Evolutionary conservation across 1,140 invertebrate genomes (phyloP).

Genomic region (Micrasema longulum): DNA sequence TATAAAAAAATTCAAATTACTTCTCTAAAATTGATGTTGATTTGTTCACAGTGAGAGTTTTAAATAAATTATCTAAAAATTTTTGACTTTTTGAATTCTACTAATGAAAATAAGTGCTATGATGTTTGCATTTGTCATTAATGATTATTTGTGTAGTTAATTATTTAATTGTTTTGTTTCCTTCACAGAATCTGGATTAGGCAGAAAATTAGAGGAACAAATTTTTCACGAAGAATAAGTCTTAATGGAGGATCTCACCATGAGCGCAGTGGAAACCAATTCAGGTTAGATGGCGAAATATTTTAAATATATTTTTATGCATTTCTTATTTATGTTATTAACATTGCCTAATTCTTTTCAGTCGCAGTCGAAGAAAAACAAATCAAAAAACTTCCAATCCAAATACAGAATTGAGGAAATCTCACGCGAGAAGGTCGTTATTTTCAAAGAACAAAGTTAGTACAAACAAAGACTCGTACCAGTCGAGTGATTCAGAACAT

Average conservation of each 20-base stretch:
- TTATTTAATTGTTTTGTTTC: too few species aligned
- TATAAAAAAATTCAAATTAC: too few species aligned
- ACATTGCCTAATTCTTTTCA: constrained; percentile 14
- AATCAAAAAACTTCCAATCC: background rate
- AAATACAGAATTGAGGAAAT: background rate
- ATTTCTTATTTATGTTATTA: background rate
- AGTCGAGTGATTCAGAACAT: constrained; percentile 68
- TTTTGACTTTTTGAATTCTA: too few species aligned
- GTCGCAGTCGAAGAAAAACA: constrained; percentile 38
- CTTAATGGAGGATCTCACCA: constrained; percentile 8
- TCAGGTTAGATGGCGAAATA: constrained; percentile 23
- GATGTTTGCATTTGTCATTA: too few species aligned
- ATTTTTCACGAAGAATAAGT: constrained; percentile 15
- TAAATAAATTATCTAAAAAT: too few species aligned
- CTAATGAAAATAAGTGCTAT: too few species aligned
- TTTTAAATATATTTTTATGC: background rate
- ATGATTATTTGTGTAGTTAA: too few species aligned
- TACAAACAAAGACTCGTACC: background rate
- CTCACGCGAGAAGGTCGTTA: constrained; percentile 8
- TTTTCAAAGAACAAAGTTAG: constrained; percentile 20
- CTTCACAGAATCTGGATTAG: constrained; percentile 29
- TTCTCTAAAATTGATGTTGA: too few species aligned
- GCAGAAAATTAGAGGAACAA: background rate
- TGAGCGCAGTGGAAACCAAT: constrained; percentile 12
- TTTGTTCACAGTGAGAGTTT: too few species aligned